Evolutionary conservation across 2,888 invertebrate species (phyloP), one percentile per base, ranked within the genome.

Genomic region (Ophion costatus): DNA sequence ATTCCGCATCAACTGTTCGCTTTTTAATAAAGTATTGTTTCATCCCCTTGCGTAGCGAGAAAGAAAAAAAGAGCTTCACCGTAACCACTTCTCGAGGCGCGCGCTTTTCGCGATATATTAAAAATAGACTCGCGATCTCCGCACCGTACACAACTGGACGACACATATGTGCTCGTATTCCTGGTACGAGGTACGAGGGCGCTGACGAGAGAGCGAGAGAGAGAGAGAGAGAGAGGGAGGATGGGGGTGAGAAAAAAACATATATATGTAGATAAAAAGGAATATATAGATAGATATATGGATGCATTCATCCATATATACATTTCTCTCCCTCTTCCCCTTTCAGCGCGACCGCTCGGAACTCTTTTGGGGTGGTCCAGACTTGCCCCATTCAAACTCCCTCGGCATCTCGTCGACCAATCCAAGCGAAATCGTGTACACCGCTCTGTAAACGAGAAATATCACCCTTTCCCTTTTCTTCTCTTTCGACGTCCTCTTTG

Each of bases 11-110:
- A 78, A 81, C 63, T 80, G 74, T 20, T 74, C 81, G 33, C 75
- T 79, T 80, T 83, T 85, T 87, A 87, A 87, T 87, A 87, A 87
- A 87, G 82, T 85, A 87, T 87, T 87, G 87, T 87, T 87, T 84
- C 85, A 82, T 77, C 75, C 80, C 76, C 77, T 51, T 29, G 51
- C 11, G 38, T 9, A 33, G n/a, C 5, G 67, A 22, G n/a, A 42
- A 59, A 59, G 10, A 57, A 57, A 42, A 67, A 61, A 14, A 42
- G 6, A n/a, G 1, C 24, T 38, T 57, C 14, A 4, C 14, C 67
- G 73, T 33, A 20, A 38, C 57, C 75, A 74, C 82, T 57, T 64
- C 59, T 69, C 61, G 77, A 74, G 38, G 38, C 38, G 38, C 38
- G 29, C 20, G 80, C 77, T 63, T 74, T 70, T 42, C 77, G 79